phyloP scores from a whole-genome alignment of 2,888 invertebrate genomes.

The Allygus modestus region DNA sequence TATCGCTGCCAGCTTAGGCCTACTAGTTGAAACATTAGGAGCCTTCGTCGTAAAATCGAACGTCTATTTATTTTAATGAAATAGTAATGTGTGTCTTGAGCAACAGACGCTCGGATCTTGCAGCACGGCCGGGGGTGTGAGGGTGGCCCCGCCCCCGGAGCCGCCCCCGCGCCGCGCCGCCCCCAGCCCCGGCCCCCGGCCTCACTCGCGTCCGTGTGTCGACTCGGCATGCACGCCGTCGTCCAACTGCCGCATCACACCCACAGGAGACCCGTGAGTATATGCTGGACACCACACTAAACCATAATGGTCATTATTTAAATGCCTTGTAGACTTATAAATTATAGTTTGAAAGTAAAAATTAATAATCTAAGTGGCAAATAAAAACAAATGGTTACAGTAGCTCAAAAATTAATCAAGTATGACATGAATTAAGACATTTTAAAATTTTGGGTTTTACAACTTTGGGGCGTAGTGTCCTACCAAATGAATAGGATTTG shows the following conservation, averaged over 20 bases:
- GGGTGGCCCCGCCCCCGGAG: conserved; percentile 27
- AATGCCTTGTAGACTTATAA: too few species aligned
- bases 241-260: conserved; percentile 14
- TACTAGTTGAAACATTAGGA: too few species aligned
- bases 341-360: too few species aligned
- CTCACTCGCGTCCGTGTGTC: conserved; percentile 52
- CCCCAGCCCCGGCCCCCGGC: not conserved
- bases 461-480: too few species aligned
- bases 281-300: too few species aligned
- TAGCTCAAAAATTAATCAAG: too few species aligned
- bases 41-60: not conserved
- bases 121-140: not conserved
- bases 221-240: conserved; percentile 43
- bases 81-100: conserved; percentile 36
- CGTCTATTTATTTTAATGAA: conserved; percentile 34
- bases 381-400: too few species aligned
- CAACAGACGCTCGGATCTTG: not conserved
- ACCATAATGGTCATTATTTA: too few species aligned
- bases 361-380: too few species aligned
- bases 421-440: too few species aligned
- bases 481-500: too few species aligned
- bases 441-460: too few species aligned
- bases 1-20: not conserved
- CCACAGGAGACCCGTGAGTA: conserved; percentile 47
- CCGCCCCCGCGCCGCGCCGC: conserved; percentile 15